Percentiles rank a stretch among this genome's conserved stretches.
These are phyloP conservation scores for Sterna hirundo DNA, from an alignment of 2,113 vertebrate genomes.

Conservation along the genomic window DNA sequence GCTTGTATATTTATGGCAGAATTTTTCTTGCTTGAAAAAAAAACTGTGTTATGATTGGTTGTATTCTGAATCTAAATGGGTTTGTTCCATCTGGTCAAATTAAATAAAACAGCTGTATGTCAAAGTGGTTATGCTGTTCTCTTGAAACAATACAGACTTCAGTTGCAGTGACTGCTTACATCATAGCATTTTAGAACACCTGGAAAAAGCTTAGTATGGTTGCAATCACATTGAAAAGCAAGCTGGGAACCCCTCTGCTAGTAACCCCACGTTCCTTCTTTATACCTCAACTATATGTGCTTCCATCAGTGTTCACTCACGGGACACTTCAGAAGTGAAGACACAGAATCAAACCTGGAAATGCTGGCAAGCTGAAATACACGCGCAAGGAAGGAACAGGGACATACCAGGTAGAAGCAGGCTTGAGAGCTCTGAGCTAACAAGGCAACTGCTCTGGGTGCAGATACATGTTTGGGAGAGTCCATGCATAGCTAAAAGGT, in stretches of 20 bases:
- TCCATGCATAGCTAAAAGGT: background rate
- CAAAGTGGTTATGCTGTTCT: background rate
- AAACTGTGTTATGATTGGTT: fast-evolving
- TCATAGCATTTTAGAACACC: background rate
- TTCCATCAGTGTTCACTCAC: background rate
- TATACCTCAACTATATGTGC: background rate
- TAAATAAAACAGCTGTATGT: background rate
- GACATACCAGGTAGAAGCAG: background rate
- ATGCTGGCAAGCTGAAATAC: background rate
- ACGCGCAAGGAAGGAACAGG: background rate
- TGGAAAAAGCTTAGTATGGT: background rate
- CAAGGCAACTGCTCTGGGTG: background rate
- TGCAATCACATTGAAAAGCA: background rate
- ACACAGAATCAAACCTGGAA: background rate
- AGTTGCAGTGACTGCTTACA: background rate
- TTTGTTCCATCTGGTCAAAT: background rate
- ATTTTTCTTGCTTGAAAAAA: background rate
- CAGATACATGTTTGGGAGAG: background rate
- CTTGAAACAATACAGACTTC: background rate
- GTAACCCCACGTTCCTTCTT: fast-evolving
- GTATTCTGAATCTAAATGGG: background rate
- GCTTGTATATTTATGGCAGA: background rate
- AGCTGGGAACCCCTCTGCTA: background rate
- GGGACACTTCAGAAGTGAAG: background rate
- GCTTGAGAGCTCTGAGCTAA: background rate